A percentile compares a stretch with the other conserved stretches of the same genome.
These are phyloP conservation scores for Xestia c-nigrum DNA, from an alignment of 2,888 invertebrate genomes.

Conservation along the genomic window DNA sequence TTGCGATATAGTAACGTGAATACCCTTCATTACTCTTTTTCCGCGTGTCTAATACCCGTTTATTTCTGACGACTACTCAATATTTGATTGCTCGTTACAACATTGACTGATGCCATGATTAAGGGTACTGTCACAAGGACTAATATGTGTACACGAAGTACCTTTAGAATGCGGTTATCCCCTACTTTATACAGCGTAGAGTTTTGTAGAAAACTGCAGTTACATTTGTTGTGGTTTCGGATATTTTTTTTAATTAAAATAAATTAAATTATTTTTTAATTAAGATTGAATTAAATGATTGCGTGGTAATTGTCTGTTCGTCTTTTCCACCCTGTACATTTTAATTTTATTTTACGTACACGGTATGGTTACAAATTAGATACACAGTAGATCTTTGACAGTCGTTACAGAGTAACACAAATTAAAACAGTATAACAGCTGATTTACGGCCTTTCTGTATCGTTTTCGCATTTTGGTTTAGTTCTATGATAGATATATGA, in stretches of 20 bases:
- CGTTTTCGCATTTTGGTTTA: too few species aligned
- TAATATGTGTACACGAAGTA: not conserved
- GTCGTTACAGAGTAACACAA: too few species aligned
- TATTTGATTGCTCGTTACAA: not conserved
- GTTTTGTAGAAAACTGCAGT: not conserved
- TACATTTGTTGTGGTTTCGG: not conserved
- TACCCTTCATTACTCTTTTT: too few species aligned
- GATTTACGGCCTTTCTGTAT: too few species aligned
- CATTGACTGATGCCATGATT: not conserved
- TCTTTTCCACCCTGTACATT: not conserved
- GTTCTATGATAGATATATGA: too few species aligned
- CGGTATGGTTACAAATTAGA: too few species aligned
- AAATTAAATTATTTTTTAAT: too few species aligned
- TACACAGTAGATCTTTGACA: too few species aligned
- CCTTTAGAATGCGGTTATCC: not conserved
- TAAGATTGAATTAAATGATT: not conserved
- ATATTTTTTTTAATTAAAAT: too few species aligned
- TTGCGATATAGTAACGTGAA: too few species aligned
- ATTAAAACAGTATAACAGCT: too few species aligned
- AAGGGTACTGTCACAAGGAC: not conserved
- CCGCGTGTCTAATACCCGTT: not conserved
- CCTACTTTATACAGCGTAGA: not conserved
- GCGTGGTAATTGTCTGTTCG: not conserved
- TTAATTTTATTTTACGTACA: not conserved
- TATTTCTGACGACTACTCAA: not conserved